Evolutionary conservation across 2,888 invertebrate species (phyloP).

Genomic region (Lasioglossum pauxillum): DNA sequence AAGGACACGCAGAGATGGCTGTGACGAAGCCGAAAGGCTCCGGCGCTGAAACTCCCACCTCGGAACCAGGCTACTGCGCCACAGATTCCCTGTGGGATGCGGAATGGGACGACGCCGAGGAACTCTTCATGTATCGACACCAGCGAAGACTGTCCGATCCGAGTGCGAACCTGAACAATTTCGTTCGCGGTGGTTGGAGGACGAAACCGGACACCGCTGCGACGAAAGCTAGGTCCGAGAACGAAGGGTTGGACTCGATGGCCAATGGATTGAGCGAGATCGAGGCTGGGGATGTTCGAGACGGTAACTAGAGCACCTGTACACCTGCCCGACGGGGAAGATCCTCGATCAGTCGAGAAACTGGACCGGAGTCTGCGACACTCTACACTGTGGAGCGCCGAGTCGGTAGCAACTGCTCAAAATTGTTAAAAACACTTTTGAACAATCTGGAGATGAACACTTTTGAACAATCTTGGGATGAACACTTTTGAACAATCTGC

Average conservation of each 20-base stretch:
- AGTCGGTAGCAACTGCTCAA: background rate
- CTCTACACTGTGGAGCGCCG: background rate
- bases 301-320: slow-evolving; percentile 88
- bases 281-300: slow-evolving; percentile 96
- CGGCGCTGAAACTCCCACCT: slow-evolving; percentile 97
- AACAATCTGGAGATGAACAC: background rate
- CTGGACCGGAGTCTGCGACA: background rate
- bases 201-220: slow-evolving; percentile 86
- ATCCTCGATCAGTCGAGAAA: slow-evolving; percentile 1
- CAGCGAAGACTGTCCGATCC: slow-evolving; percentile 96
- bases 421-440: background rate
- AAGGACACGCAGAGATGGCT: slow-evolving; percentile 99
- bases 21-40: slow-evolving; percentile 96
- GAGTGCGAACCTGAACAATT: slow-evolving; percentile 94
- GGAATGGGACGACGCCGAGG: slow-evolving; percentile 95
- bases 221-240: slow-evolving; percentile 93
- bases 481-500: too few relatives aligned
- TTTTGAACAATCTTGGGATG: background rate
- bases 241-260: slow-evolving; percentile 95
- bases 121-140: slow-evolving; percentile 92
- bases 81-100: slow-evolving; percentile 94
- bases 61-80: slow-evolving; percentile 94
- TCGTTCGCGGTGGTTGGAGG: slow-evolving; percentile 93
- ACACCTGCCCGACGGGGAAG: background rate
- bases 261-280: slow-evolving; percentile 95